Conservation (phyloP, 2,888 invertebrate species). For the Cataglyphis cursor region DNA sequence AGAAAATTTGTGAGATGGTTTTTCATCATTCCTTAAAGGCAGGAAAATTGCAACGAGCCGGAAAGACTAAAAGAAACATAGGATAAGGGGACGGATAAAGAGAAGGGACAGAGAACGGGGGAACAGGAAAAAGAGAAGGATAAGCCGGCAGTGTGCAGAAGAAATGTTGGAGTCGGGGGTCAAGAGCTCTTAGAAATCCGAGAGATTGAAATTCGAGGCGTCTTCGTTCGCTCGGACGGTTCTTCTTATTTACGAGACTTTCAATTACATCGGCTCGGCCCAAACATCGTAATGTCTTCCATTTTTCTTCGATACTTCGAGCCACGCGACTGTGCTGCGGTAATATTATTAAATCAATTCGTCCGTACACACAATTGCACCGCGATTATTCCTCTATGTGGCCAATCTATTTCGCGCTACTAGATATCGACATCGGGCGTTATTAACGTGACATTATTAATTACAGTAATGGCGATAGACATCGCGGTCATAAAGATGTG, state of each 20-base stretch:
- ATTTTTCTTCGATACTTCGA: constrained; percentile 51
- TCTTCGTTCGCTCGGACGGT: constrained; percentile 57
- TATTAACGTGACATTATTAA: constrained; percentile 21
- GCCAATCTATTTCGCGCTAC: constrained; percentile 31
- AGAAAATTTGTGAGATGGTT: constrained; percentile 59
- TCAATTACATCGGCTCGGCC: constrained; percentile 66
- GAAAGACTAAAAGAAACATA: constrained; percentile 49
- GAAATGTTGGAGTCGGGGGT: constrained; percentile 63
- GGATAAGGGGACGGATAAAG: not conserved
- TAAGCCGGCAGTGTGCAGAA: constrained; percentile 47
- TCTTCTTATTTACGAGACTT: constrained; percentile 73
- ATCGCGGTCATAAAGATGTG: not conserved
- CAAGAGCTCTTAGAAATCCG: constrained; percentile 70
- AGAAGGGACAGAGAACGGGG: not conserved
- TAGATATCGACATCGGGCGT: constrained; percentile 55
- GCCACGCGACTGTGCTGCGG: constrained; percentile 53
- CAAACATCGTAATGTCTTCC: constrained; percentile 46
- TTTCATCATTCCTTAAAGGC: constrained; percentile 55
- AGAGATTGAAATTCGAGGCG: constrained; percentile 71
- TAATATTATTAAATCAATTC: constrained; percentile 37
- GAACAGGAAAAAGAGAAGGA: constrained; percentile 5
- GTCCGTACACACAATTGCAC: constrained; percentile 30
- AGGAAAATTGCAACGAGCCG: constrained; percentile 52
- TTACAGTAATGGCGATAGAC: constrained; percentile 10
- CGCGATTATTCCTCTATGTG: constrained; percentile 23